Evolutionary conservation across 2,113 vertebrate species (phyloP), one percentile per base, ranked within the genome.

Genomic region (Lathamus discolor): DNA sequence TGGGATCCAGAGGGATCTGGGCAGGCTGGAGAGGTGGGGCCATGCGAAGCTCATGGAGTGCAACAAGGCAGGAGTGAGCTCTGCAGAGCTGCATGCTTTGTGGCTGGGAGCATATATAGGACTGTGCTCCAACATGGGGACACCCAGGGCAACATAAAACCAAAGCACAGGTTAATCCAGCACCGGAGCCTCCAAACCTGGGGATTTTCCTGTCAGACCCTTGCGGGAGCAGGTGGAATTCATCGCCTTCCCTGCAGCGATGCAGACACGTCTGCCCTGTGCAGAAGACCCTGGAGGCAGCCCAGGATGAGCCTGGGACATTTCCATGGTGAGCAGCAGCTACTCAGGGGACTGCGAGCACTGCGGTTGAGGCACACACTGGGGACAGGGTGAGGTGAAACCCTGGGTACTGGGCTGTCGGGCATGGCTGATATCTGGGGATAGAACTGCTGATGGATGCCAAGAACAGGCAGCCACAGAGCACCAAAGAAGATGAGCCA

Each of bases 91-190:
- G 31, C 61, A 54, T 20, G 16, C 22, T 29, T 2, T 1, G 63
- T 17, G 31, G 13, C 55, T 24, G 64, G 31, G 54, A 52, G 66
- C 3, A 2, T 0, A 1, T 4, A 19, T 15, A 17, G 52, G 63
- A 37, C 49, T 13, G 12, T 31, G 37, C 62, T 73, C 29, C 75
- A 25, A 9, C 6, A 15, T 2, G 4, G 39, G 25, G 35, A 43
- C 17, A 55, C 35, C 14, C 63, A 11, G 72, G 44, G 59, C 0
- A 0, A 15, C 0, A 1, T 14, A 37, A 67, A 48, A 41, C 10
- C 55, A 18, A 18, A 22, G 17, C 2, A 4, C 2, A 1, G 57
- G 22, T 13, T 51, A 8, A 10, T 14, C 17, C 0, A 0, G n/a
- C 62, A 18, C 33, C 0, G 5, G 31, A 69, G 49, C 13, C 67